Base-by-base conservation (phyloP, 2,113 vertebrate genomes). In the Delphinapterus leucas region DNA sequence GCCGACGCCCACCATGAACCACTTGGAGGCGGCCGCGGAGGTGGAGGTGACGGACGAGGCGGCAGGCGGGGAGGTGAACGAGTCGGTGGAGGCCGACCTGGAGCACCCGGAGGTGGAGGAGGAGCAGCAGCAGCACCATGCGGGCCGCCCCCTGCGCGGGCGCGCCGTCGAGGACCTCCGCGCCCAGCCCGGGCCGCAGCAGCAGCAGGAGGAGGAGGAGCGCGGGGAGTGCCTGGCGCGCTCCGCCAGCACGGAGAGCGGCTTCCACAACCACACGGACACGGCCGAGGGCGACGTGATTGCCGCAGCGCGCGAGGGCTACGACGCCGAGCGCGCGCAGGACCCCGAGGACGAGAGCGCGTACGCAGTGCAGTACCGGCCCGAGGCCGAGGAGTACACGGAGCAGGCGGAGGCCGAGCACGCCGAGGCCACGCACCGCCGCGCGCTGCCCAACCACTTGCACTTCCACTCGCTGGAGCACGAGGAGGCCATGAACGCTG, bases 231-330 rank as follows among this genome's bases (percentile, higher is more conserved):
- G 96, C 68, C 98, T 99, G 97, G 99, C 99, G 71, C 99, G 99
- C 55, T 99, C 99, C 1, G 99, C 99, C 33, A 99, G 99, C 98
- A 99, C 99, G 0, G 99, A 99, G 98, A 99, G 99, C 2, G 99
- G 99, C 95, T 99, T 99, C 97, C 99, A 99, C 98, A 99, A 99
- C 97, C 99, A 99, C 96, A 99, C 99, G 0, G 99, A 99, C 98
- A 99, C 99, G 10, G 99, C 99, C 0, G 99, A 99, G 97, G 99
- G 99, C 3, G 99, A 99, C 71, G 99, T 99, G 21, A 99, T 99
- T 95, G 97, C 99, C 15, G 96, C 98, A 60, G 99, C 98, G 76
- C 98, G 96, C 18, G 98, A 98, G 84, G 44, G 98, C 98, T 97
- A 98, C 0, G 98, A 98, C 8, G 92, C 97, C 0, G 99, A 99